Evolutionary conservation across 2,113 vertebrate species (phyloP), one percentile per base, ranked within the genome.

Genomic region (Cebidichthys violaceus): DNA sequence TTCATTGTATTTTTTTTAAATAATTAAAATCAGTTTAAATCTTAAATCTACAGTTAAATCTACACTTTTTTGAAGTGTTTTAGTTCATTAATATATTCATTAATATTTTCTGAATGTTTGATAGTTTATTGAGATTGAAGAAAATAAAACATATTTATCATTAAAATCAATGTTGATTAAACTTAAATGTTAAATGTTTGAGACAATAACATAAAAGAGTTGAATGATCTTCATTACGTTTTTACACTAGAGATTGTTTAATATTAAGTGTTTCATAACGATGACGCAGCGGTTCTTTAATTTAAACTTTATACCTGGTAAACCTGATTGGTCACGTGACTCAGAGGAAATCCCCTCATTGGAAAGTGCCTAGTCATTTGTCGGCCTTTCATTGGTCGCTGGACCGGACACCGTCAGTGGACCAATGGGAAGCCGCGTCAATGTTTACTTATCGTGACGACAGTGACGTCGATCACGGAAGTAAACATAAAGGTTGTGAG

Each of bases 291-390:
- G 7, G 11, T 65, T 47, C 1, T 6, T 59, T 4, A 10, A n/a
- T 13, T 3, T 45, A 31, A 77, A 29, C 80, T 50, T 59, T 50
- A 27, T 10, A 13, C 77, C 17, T 13, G 2, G 13, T 20, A 0
- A 54, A 22, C 15, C 37, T 39, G 17, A 6, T 15, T n/a, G 9
- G 43, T 87, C 70, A 77, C 3, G 1, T 84, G 86, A 75, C 37
- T 47, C 69, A 0, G 27, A 11, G 85, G 89, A 87, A 93, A 68
- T 52, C 60, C 92, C 92, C 88, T 74, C 18, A 50, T 59, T 77
- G 72, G 70, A 87, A 91, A 89, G 4, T 70, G 84, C 90, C 31
- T 18, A 70, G 92, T 95, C 94, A 94, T 85, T 81, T 66, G 57
- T 59, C 52, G 41, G n/a, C 50, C 52, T 86, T 45, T 73, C 11